Evolutionary conservation across 1,140 invertebrate genomes (phyloP), one percentile per base, ranked within the genome.

Genomic region (Marisa cornuarietis): DNA sequence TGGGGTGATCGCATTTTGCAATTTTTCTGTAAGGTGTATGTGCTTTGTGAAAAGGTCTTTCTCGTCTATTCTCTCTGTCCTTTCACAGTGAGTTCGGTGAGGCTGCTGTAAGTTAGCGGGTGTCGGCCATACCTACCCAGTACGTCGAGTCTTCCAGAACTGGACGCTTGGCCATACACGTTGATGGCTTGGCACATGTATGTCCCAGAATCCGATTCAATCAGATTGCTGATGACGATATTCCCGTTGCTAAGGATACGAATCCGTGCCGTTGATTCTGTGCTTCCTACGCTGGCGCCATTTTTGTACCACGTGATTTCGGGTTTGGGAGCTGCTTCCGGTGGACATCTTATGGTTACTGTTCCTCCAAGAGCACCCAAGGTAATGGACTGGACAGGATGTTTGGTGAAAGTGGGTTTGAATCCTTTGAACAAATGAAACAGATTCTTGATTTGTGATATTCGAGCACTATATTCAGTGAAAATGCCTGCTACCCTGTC

Each of bases 291-390:
- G 7, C 95, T 91, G 86, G 94, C 94, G 24, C 95, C 95, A 92
- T 98, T 95, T 90, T 97, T 97, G 87, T 95, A 95, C 97, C 97
- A 99, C 65, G 94, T 93, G 63, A 84, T 83, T 0, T 63, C 69
- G 0, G 97, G 96, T 83, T 92, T 93, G 1, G 98, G 98, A 8
- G 97, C 96, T 26, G 97, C 97, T 92, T 99, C 98, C 0, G 98
- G 97, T 85, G 96, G 94, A 90, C 98, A 99, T 63, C 94, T 92
- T 75, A 99, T 95, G 0, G 97, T 98, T 0, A 96, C 95, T 90
- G 98, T 98, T 65, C 96, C 96, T 81, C 94, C 94, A 90, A 97
- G 95, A 4, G 96, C 95, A 0, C 96, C 97, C 91, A 97, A 97
- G 24, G 95, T 96, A 91, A 97, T 96, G 0, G 94, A 92, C 89